phyloP scores from a whole-genome alignment of 2,888 invertebrate genomes.

The Prosopocoilus inquinatus region DNA sequence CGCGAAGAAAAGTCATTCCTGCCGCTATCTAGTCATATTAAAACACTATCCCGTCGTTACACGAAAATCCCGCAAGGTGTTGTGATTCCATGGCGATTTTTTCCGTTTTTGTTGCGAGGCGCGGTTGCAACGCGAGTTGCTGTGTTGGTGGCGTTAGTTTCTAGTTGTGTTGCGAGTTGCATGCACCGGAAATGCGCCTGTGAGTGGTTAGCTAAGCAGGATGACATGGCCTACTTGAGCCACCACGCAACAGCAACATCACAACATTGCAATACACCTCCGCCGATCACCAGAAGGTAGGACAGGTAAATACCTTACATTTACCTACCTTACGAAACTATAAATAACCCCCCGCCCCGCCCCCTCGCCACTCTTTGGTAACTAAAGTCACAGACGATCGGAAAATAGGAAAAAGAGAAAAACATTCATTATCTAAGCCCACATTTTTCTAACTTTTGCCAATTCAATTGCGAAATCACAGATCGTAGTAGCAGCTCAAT shows the following conservation, averaged over 20 bases:
- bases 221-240: constrained; percentile 31
- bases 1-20: not conserved
- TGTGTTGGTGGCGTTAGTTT: constrained; percentile 6
- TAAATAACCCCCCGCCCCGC: no score
- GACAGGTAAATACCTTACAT: constrained; percentile 29
- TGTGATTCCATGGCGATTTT: not conserved
- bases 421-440: no score
- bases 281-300: constrained; percentile 31
- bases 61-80: not conserved
- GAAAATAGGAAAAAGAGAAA: no score
- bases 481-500: no score
- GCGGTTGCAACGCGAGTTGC: constrained; percentile 1
- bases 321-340: not conserved
- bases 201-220: constrained; percentile 18
- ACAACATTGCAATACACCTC: constrained; percentile 18
- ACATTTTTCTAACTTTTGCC: no score
- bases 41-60: not conserved
- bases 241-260: constrained; percentile 22
- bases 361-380: no score
- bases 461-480: no score
- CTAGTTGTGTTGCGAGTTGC: not conserved
- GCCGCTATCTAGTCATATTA: not conserved
- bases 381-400: no score
- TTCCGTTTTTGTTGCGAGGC: not conserved
- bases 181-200: constrained; percentile 11